Conservation (phyloP, 2,797 vertebrate species). For the Tangara arthus region DNA sequence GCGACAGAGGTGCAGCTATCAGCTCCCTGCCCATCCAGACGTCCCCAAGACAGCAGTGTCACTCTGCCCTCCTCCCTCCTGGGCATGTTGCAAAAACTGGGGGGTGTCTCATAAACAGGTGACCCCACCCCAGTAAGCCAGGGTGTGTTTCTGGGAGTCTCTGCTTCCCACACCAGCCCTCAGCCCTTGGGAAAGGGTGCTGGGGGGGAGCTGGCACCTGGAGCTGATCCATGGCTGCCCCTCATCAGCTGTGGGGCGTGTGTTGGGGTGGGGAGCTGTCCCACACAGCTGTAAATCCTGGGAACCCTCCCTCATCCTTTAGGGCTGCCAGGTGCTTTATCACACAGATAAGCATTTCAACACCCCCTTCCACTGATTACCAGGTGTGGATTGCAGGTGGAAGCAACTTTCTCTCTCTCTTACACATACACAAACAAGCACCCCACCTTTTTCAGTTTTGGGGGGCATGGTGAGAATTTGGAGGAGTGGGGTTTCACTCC, state of each 20-base stretch:
- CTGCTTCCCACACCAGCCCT: not conserved
- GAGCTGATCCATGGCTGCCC: not conserved
- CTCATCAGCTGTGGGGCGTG: not conserved
- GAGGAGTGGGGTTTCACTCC: not conserved
- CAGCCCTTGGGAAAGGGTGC: not conserved
- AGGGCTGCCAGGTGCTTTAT: not conserved
- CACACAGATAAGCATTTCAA: not conserved
- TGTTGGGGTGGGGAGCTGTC: not conserved
- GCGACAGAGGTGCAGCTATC: not conserved
- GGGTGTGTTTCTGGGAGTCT: slow-evolving; percentile 15
- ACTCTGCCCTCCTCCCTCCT: not conserved
- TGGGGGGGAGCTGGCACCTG: not conserved
- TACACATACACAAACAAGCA: not conserved
- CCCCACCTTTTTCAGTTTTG: not conserved
- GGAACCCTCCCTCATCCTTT: not conserved
- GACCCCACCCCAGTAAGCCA: not conserved
- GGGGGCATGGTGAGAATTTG: accelerated
- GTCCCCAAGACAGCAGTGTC: not conserved
- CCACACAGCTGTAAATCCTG: not conserved
- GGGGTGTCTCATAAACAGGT: not conserved
- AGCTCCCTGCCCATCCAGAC: not conserved
- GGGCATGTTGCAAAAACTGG: not conserved
- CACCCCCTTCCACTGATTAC: not conserved
- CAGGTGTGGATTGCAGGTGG: not conserved
- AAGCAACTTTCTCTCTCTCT: not conserved